Evolutionary conservation across 2,888 invertebrate genomes (phyloP).

Genomic region (Scotopteryx bipunctaria): DNA sequence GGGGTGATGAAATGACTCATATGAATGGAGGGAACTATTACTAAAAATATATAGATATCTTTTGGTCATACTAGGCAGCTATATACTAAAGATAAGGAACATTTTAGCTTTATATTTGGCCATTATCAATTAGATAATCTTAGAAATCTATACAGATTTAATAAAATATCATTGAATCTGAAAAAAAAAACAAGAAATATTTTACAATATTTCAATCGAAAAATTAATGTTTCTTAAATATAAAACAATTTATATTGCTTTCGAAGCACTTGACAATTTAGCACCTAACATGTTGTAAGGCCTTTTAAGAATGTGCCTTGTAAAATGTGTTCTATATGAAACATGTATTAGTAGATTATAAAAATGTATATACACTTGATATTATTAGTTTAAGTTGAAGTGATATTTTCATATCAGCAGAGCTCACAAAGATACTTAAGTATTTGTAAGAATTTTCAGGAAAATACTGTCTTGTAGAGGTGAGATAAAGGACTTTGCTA

Average conservation of each 20-base stretch:
- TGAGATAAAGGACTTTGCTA: too few species aligned
- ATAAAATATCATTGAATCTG: conserved; percentile 22
- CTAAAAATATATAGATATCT: conserved; percentile 8
- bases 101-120: neutral
- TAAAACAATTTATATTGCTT: conserved; percentile 1
- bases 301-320: conserved; percentile 30
- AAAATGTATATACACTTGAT: conserved; percentile 33
- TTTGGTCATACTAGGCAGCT: neutral
- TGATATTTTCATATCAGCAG: conserved; percentile 42
- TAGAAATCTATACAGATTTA: too few species aligned
- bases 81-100: conserved; percentile 9
- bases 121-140: too few species aligned
- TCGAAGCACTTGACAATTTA: conserved; percentile 6
- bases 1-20: conserved; percentile 95
- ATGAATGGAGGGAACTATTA: conserved; percentile 87
- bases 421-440: conserved; percentile 69
- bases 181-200: neutral
- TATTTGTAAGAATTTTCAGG: conserved; percentile 38
- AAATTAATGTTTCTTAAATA: neutral
- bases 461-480: too few species aligned
- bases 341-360: conserved; percentile 12
- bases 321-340: conserved; percentile 27
- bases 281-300: conserved; percentile 6
- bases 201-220: too few species aligned
- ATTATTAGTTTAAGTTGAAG: conserved; percentile 25